Base-by-base conservation (phyloP, 2,113 vertebrate genomes). In the Eidolon helvum region DNA sequence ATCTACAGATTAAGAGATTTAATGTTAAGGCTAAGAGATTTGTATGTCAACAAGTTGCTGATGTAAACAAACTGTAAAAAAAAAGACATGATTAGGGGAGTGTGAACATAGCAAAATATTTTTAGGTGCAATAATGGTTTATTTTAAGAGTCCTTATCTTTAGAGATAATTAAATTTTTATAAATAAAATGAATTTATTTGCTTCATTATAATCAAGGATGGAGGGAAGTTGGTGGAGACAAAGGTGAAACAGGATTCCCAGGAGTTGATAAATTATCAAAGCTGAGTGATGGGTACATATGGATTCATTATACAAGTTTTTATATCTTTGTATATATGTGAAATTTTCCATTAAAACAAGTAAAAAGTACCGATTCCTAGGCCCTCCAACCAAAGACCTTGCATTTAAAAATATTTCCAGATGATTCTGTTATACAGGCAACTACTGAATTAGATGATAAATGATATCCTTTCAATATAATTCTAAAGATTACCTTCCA, bases 391-490 rank as follows among this genome's bases (percentile, higher is more conserved):
- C 61, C 33, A 53, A 24, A 74, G n/a, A 59, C 4, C 21, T 53
- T 89, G 48, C 48, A 88, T 74, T 78, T 88, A 50, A 53, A 96
- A 85, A 35, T 65, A 71, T 53, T 66, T 61, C 74, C 55, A 87
- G 83, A 63, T 96, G 86, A 90, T 63, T 87, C 57, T 87, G 48
- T 66, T 57, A 71, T 21, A 92, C 1, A 87, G 33, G 78, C 22
- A 78, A 40, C 74, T 95, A 93, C 61, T 89, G 45, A 72, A 55
- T 90, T 90, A 86, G n/a, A 53, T 80, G n/a, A 75, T 63, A 93
- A 38, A 14, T 74, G 68, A 63, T 82, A 48, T 63, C 26, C 10
- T 90, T 87, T 63, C 10, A 86, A 78, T 80, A 86, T 45, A 38
- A 91, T 77, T 75, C 71, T n/a, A 33, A 68, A 61, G 24, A 86